These are phyloP conservation scores for Enteromius thamalakanensis DNA, from an alignment of 2,797 vertebrate species.

Conservation along the genomic window DNA sequence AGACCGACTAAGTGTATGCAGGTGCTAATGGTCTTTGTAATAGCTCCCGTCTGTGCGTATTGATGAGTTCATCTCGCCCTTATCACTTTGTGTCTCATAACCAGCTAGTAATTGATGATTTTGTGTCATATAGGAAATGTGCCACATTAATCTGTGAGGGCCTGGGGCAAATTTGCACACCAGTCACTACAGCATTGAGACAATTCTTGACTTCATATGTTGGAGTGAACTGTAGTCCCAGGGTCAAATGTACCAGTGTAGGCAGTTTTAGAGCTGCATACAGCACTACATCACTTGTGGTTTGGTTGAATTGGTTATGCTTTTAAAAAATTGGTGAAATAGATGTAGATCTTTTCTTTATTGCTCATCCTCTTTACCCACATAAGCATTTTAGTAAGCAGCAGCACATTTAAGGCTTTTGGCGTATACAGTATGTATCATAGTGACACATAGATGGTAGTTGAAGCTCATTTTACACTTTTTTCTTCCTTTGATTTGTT, in stretches of 20 bases:
- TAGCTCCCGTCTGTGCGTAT: conserved; percentile 50
- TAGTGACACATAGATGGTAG: background rate
- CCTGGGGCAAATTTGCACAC: conserved; percentile 45
- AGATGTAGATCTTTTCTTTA: conserved; percentile 2
- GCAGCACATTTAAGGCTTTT: background rate
- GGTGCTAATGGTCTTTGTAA: conserved; percentile 56
- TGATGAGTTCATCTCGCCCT: conserved; percentile 55
- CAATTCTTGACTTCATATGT: conserved; percentile 56
- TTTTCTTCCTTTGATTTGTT: background rate
- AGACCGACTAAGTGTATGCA: conserved; percentile 39
- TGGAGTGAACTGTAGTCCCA: conserved; percentile 58
- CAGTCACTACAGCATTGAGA: conserved; percentile 53
- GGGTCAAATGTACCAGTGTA: conserved; percentile 47
- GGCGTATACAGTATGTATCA: background rate
- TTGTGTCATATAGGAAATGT: conserved; percentile 52
- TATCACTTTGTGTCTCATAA: conserved; percentile 59
- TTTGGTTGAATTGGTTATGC: background rate
- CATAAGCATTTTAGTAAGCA: conserved; percentile 3
- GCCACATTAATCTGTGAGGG: conserved; percentile 57
- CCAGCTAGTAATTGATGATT: conserved; percentile 58
- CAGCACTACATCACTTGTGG: conserved; percentile 47
- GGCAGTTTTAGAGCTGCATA: background rate
- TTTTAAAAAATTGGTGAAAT: conserved; percentile 14
- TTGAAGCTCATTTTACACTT: background rate
- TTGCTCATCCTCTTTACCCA: conserved; percentile 3